Conservation (phyloP, 30 jellyfish, hydroid and myxozoan genomes). For the Aurelia aurita complex sp. Pacific region DNA sequence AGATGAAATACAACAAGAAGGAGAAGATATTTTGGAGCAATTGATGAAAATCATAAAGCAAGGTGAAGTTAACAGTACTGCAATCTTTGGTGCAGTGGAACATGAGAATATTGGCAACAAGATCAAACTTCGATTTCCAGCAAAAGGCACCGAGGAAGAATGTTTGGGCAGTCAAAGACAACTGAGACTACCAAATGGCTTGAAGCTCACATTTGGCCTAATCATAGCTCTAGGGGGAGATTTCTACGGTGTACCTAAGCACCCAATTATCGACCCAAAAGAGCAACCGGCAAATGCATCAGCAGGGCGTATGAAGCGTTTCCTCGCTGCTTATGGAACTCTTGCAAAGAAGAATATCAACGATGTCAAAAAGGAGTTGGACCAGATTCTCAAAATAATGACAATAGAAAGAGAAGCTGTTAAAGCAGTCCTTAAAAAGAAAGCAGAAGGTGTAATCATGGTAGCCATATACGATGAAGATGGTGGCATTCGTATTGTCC, state of each 20-base stretch:
- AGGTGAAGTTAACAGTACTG: not conserved
- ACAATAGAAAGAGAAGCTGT: not conserved
- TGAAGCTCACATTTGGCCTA: slow-evolving; percentile 35
- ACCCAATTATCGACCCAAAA: not conserved
- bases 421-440: not conserved
- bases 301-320: not conserved
- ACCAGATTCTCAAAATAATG: not conserved
- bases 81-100: not conserved
- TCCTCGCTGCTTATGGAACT: slow-evolving; percentile 15
- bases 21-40: not conserved
- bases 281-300: not conserved
- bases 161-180: not conserved
- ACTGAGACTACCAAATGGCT: slow-evolving; percentile 14
- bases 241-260: slow-evolving; percentile 25
- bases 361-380: slow-evolving; percentile 9
- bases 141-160: not conserved
- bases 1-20: not conserved
- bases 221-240: slow-evolving; percentile 27
- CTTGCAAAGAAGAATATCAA: not conserved
- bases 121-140: not conserved
- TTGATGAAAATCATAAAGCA: not conserved
- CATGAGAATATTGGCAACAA: slow-evolving; percentile 7
- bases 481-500: not conserved
- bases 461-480: not conserved
- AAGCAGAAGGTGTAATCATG: not conserved